phyloP scores from a whole-genome alignment of 2,888 invertebrate genomes.

The Crioceris asparagi region DNA sequence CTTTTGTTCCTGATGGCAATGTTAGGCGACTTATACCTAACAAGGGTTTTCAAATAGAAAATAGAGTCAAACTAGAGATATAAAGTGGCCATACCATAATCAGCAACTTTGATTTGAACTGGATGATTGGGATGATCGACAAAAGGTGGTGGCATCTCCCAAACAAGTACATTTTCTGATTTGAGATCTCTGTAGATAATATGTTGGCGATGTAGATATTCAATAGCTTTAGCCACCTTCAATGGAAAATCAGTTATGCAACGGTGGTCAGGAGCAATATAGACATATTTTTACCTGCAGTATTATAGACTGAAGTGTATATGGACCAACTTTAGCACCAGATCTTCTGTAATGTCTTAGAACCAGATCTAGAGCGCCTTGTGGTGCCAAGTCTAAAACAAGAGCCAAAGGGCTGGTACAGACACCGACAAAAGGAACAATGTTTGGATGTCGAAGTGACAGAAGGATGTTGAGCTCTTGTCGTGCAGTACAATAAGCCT shows the following conservation, averaged over 20 bases:
- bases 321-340: conserved; percentile 70
- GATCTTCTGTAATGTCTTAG: conserved; percentile 77
- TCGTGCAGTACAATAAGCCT: conserved; percentile 92
- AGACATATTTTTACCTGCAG: conserved; percentile 50
- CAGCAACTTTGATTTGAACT: conserved; percentile 89
- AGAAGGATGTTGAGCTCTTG: conserved; percentile 86
- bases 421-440: conserved; percentile 84
- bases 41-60: conserved; percentile 5
- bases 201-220: conserved; percentile 85
- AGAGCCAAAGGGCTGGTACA: conserved; percentile 82
- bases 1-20: conserved; percentile 85
- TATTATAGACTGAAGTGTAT: conserved; percentile 73
- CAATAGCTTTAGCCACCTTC: conserved; percentile 87
- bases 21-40: conserved; percentile 76
- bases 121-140: conserved; percentile 53
- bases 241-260: conserved; percentile 32
- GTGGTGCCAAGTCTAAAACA: conserved; percentile 82
- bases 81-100: conserved; percentile 83
- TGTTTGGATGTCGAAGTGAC: conserved; percentile 79
- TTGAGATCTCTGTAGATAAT: conserved; percentile 91
- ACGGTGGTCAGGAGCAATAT: too few species aligned
- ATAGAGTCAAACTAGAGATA: not conserved
- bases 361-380: conserved; percentile 78
- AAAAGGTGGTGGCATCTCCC: conserved; percentile 82
- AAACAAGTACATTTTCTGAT: conserved; percentile 97